Base-by-base conservation (phyloP, 2,113 vertebrate genomes). In the Xenotilapia flavipinnis region DNA sequence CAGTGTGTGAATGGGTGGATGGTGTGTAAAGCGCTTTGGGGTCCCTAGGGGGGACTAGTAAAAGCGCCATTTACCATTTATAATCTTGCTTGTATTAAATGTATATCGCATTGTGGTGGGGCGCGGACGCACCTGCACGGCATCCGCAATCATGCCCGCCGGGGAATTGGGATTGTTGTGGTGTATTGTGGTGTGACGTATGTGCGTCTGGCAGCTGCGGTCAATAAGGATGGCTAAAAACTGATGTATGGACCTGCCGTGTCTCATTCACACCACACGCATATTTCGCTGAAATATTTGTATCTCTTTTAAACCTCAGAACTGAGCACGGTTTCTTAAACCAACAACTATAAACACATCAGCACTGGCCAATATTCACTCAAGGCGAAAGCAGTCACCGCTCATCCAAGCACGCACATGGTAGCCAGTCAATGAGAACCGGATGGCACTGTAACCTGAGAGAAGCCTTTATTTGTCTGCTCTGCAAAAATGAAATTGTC, bases 261-360 rank as follows among this genome's bases (percentile, higher is more conserved):
- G 58, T 62, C 5, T 62, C 58, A 62, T 62, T 62, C 58, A 62
- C 15, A 62, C 15, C 28, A 33, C 26, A 9, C 7, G 54, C 23
- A 10, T 58, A 86, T 86, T 89, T 49, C 47, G 45, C 5, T 4
- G 85, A 75, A 51, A 83, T 14, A 55, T 70, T 51, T 15, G n/a
- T 6, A 36, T 49, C 19, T 51, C 42, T 84, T 68, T 62, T 79
- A 14, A 77, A 85, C 21, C 19, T 86, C 68, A 40, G 55, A 42
- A 38, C 42, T 54, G 70, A 42, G 83, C 87, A 75, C 36, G 31
- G 58, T 62, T 83, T 79, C 73, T 70, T 77, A 33, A 58, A 86
- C 4, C 42, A 79, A 79, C 65, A 87, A 79, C 81, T 82, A 54
- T 87, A 38, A 91, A 82, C 86, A 85, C 60, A 73, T 84, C 75